These are phyloP conservation scores for Australoheros scitulus DNA, from an alignment of 2,113 vertebrate genomes.

Conservation along the genomic window DNA sequence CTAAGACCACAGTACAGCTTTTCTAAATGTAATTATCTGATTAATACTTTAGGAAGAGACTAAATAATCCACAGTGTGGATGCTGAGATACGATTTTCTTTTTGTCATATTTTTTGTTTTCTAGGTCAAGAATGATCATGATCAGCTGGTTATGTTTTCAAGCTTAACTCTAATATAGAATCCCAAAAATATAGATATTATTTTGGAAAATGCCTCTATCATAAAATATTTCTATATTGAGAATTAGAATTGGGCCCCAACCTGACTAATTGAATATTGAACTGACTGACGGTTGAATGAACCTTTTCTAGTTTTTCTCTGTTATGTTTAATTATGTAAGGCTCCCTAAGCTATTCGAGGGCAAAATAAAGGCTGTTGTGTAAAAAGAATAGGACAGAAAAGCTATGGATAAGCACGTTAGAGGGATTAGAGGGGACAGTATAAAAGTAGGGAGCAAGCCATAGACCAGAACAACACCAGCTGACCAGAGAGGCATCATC, in stretches of 20 bases:
- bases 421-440: constrained; percentile 35
- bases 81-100: background rate
- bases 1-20: background rate
- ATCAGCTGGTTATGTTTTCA: background rate
- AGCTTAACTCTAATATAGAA: background rate
- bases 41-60: background rate
- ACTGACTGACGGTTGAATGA: too few relatives aligned
- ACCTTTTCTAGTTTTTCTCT: background rate
- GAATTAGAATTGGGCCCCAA: background rate
- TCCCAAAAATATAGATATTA: background rate
- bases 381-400: background rate
- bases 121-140: background rate
- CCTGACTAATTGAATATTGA: background rate
- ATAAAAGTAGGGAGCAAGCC: constrained; percentile 41
- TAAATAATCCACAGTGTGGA: background rate
- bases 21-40: background rate
- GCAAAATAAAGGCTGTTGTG: background rate
- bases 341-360: constrained; percentile 20
- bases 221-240: background rate
- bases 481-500: constrained; percentile 4
- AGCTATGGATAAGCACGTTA: background rate
- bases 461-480: background rate
- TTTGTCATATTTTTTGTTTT: background rate
- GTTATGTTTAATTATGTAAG: constrained; percentile 46
- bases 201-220: background rate